phyloP scores from a whole-genome alignment of 2,888 invertebrate species.

The Apodemia hepburni region DNA sequence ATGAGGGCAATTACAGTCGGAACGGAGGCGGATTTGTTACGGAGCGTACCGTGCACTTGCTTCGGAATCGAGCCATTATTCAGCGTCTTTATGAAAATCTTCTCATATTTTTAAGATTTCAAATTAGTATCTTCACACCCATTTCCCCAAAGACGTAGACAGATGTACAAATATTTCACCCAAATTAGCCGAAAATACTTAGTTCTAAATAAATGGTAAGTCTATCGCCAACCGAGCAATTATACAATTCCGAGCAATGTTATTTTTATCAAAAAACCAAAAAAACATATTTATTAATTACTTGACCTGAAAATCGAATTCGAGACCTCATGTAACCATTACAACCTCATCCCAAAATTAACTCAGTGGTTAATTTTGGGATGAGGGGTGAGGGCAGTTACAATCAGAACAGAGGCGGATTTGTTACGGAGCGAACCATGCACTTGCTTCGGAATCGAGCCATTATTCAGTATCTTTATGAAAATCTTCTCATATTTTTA shows the following conservation, averaged over 20 bases:
- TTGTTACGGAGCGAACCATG: constrained; percentile 5
- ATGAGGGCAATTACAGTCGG: constrained; percentile 10
- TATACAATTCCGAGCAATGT: too few species aligned
- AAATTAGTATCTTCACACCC: not conserved
- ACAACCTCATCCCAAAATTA: too few species aligned
- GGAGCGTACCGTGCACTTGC: constrained; percentile 3
- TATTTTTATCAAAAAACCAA: too few species aligned
- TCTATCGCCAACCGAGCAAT: too few species aligned
- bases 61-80: not conserved
- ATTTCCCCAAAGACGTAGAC: too few species aligned
- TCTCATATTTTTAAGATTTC: not conserved
- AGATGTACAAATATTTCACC: too few species aligned
- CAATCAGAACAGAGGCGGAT: not conserved
- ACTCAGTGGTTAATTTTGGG: constrained; percentile 2
- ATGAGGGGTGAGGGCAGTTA: constrained; percentile 10
- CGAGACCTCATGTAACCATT: too few species aligned
- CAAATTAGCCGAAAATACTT: too few species aligned
- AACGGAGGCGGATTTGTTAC: constrained; percentile 11
- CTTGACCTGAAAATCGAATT: too few species aligned
- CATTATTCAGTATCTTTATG: constrained; percentile 1
- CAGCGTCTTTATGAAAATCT: constrained; percentile 1
- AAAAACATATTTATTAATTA: too few species aligned
- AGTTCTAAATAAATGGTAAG: too few species aligned
- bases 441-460: not conserved
- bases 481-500: not conserved